Evolutionary conservation across 2,888 invertebrate species (phyloP), one percentile per base, ranked within the genome.

Genomic region (Trilocha varians): DNA sequence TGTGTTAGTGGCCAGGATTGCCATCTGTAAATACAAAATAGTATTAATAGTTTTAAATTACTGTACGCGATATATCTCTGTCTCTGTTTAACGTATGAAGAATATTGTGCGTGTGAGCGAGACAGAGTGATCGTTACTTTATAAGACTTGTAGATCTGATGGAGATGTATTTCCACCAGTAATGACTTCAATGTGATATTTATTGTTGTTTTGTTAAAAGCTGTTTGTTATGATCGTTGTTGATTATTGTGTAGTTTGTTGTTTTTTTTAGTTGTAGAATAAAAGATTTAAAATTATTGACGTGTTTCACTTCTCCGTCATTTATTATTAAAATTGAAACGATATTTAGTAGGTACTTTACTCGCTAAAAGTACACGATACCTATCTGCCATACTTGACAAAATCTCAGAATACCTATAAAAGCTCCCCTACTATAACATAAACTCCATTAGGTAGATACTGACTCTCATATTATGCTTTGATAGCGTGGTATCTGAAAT

Each of bases 201-300:
- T 85, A 85, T 85, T 65, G 57, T 56, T 62, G 60, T 62, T 64
- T 64, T 68, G 70, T 68, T 57, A 69, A 68, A 65, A 70, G 65
- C 74, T 79, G 78, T 69, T 72, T 69, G 76, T 69, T 63, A 56
- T 43, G 45, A 56, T 67, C 63, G 63, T 82, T 85, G 84, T 85
- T 85, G 84, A 79, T 64, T 80, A 80, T 70, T 84, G 75, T 78
- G 72, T 84, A 83, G 73, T 78, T 75, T 76, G 73, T 78, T 78
- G 64, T 67, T 57, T 55, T 68, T 57, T 57, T 59, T 64, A 59
- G 56, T 56, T 50, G 44, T 54, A 51, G 50, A 52, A 52, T 47
- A 49, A 46, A 57, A 51, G 46, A 16, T 41, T 44, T 35, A 9
- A 45, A 48, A 42, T 44, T 49, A 42, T 36, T 34, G 38, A 17